Conservation (phyloP, 1,140 invertebrate genomes). For the Trichonephila inaurata region DNA sequence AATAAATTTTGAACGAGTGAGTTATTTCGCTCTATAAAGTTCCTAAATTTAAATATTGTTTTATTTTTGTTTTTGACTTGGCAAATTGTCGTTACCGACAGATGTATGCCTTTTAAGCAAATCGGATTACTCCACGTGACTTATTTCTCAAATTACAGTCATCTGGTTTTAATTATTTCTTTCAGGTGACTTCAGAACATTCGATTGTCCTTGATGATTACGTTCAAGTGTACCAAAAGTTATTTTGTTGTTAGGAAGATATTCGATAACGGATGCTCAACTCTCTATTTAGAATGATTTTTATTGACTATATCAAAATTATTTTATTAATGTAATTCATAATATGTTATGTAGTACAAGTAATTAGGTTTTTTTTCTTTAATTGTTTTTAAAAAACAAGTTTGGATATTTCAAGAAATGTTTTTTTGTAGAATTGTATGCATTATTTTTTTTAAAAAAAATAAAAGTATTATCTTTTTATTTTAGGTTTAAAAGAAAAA, state of each 20-base stretch:
- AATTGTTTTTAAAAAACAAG: too few species aligned
- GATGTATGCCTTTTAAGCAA: neutral
- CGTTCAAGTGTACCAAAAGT: neutral
- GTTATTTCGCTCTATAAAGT: neutral
- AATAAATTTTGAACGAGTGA: neutral
- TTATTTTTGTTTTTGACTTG: slow-evolving; percentile 4
- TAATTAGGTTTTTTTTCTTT: too few species aligned
- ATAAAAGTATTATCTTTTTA: too few species aligned
- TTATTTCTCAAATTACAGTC: neutral
- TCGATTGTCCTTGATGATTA: neutral
- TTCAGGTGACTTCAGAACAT: neutral
- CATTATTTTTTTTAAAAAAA: too few species aligned
- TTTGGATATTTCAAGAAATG: too few species aligned
- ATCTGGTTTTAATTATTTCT: slow-evolving; percentile 22
- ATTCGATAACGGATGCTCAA: too few species aligned
- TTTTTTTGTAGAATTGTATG: too few species aligned
- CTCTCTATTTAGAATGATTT: too few species aligned
- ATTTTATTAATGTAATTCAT: too few species aligned
- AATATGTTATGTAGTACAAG: too few species aligned
- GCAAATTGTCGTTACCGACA: neutral
- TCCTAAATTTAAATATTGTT: neutral
- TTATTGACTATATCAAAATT: too few species aligned
- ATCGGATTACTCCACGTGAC: neutral
- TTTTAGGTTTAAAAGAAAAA: too few species aligned
- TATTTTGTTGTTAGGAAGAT: neutral